Conservation (phyloP, 2,113 vertebrate species). For the Chaetops frenatus region DNA sequence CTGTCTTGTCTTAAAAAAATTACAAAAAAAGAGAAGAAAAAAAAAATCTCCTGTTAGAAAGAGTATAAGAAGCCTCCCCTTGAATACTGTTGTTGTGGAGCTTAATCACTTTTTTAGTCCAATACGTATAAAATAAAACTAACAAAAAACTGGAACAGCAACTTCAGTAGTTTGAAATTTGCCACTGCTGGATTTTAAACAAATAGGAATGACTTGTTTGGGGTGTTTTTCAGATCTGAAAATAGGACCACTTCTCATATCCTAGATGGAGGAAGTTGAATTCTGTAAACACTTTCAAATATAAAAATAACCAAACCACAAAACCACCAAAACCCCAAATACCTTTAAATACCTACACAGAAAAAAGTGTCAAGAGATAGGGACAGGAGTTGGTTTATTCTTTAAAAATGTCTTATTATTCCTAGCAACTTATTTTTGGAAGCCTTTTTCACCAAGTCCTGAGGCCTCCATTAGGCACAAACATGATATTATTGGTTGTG, state of each 20-base stretch:
- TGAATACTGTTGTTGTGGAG: neutral
- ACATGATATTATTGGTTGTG: neutral
- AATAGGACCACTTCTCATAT: neutral
- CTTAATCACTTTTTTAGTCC: neutral
- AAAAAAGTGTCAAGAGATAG: neutral
- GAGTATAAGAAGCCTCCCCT: neutral
- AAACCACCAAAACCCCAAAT: neutral
- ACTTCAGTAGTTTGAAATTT: neutral
- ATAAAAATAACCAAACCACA: neutral
- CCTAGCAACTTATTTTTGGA: neutral
- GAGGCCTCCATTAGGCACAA: neutral
- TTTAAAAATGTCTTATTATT: neutral
- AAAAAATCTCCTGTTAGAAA: neutral
- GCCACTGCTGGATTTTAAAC: neutral
- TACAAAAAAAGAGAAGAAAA: neutral
- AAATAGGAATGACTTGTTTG: neutral
- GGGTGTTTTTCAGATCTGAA: neutral
- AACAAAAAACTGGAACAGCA: neutral
- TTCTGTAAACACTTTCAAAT: neutral
- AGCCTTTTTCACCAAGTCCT: neutral
- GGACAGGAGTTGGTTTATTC: neutral
- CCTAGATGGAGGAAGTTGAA: neutral
- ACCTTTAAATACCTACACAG: neutral
- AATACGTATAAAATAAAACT: neutral
- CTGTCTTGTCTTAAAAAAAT: neutral